Conservation (phyloP, 2,113 vertebrate genomes). For the Aythya baeri region DNA sequence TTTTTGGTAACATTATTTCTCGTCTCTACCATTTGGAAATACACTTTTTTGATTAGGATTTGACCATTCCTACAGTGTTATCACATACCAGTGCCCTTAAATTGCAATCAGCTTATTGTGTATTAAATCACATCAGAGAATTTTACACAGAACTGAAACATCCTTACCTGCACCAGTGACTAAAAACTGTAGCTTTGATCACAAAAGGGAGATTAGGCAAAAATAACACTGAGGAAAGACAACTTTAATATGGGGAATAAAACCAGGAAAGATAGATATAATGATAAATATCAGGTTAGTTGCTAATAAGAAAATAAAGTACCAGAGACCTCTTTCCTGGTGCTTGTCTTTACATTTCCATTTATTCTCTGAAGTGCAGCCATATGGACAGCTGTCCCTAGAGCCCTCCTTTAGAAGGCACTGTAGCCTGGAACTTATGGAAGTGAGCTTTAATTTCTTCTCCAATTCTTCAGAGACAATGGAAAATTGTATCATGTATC, state of each 20-base stretch:
- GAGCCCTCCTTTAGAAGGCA: neutral
- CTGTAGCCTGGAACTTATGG: neutral
- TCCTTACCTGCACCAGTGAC: neutral
- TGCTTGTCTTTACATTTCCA: neutral
- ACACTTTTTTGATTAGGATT: neutral
- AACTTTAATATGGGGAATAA: neutral
- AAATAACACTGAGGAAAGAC: neutral
- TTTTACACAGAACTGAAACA: neutral
- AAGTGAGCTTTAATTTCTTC: neutral
- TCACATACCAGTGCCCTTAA: neutral
- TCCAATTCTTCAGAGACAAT: neutral
- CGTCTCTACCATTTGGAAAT: neutral
- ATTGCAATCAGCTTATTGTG: neutral
- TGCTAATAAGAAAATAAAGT: neutral
- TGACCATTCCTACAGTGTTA: neutral
- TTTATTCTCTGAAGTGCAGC: neutral
- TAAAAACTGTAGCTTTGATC: neutral
- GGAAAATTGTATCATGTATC: neutral
- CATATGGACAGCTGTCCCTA: neutral
- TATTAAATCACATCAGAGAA: neutral
- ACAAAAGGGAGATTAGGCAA: neutral
- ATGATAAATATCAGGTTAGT: neutral
- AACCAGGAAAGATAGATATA: neutral
- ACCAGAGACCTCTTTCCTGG: neutral
- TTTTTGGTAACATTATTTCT: neutral